Evolutionary conservation across 53 echinoderm and acorn worm species (phyloP).

Genomic region (Luidia sarsii): DNA sequence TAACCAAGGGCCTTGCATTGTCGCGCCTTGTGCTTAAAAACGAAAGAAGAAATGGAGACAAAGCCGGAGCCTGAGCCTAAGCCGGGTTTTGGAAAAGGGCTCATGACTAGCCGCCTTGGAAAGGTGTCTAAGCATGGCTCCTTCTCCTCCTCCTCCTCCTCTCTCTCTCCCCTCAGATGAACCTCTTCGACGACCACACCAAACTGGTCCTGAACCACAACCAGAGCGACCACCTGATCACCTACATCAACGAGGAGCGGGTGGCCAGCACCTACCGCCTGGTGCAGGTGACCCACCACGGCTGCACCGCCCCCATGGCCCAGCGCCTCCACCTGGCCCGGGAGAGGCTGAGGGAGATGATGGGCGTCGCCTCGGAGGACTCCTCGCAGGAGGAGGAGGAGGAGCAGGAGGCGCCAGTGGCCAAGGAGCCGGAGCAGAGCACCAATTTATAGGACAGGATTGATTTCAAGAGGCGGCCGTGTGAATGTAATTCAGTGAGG

Average conservation of each 20-base stretch:
- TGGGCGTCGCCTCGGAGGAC: conserved; percentile 51
- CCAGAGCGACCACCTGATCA: conserved; percentile 93
- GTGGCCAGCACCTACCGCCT: conserved; percentile 82
- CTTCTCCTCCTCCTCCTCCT: too few relatives aligned
- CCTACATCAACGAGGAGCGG: conserved; percentile 92
- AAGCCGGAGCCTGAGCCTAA: too few relatives aligned
- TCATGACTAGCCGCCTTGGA: too few relatives aligned
- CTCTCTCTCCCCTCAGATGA: conserved; percentile 58
- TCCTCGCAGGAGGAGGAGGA: conserved; percentile 45
- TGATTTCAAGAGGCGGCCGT: too few relatives aligned
- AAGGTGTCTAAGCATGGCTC: too few relatives aligned
- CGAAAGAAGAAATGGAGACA: too few relatives aligned
- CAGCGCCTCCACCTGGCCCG: conserved; percentile 71
- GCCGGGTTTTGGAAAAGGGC: too few relatives aligned
- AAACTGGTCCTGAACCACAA: conserved; percentile 93
- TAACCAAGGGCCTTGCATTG: too few relatives aligned
- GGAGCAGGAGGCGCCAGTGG: too few relatives aligned
- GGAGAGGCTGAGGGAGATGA: conserved; percentile 78
- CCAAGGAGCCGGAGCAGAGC: too few relatives aligned
- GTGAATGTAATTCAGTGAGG: too few relatives aligned
- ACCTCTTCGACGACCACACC: conserved; percentile 97
- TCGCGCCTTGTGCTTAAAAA: too few relatives aligned
- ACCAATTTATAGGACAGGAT: conserved; percentile 41
- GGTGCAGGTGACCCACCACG: conserved; percentile 91
- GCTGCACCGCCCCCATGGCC: conserved; percentile 77